phyloP scores from a whole-genome alignment of 2,797 vertebrate species.

The Nothura maculosa region DNA sequence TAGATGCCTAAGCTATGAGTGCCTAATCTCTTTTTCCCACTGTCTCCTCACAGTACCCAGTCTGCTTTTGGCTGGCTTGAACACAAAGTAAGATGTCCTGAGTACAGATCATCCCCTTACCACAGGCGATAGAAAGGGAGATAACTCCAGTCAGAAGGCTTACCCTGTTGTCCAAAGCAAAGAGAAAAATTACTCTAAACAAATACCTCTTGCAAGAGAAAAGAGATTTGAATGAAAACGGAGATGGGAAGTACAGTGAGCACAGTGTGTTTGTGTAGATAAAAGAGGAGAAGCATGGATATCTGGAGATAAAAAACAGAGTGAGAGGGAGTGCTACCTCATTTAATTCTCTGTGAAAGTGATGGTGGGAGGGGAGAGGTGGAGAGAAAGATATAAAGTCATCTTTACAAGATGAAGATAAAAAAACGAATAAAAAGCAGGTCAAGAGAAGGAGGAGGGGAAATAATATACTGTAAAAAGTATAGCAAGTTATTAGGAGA shows the following conservation, averaged over 20 bases:
- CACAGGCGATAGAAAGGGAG: not conserved
- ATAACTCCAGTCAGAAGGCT: not conserved
- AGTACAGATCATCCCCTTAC: not conserved
- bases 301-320: not conserved
- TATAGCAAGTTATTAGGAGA: not conserved
- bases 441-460: not conserved
- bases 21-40: not conserved
- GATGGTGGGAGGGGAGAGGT: not conserved
- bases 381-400: not conserved
- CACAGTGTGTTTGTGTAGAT: not conserved
- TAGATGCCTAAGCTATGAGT: not conserved
- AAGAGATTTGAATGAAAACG: not conserved
- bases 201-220: not conserved
- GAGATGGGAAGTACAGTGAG: not conserved
- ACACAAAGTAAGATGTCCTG: not conserved
- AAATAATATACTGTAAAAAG: constrained; percentile 1
- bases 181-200: not conserved
- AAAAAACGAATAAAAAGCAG: not conserved
- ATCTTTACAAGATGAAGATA: not conserved
- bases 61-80: not conserved
- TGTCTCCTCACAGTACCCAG: not conserved
- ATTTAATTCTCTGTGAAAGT: constrained; percentile 11
- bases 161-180: not conserved
- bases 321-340: not conserved
- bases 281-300: not conserved